Percentiles rank a stretch among this genome's conserved stretches.
Evolutionary conservation across 2,797 vertebrate genomes (phyloP).

Genomic region (Pangasius larnaudii): DNA sequence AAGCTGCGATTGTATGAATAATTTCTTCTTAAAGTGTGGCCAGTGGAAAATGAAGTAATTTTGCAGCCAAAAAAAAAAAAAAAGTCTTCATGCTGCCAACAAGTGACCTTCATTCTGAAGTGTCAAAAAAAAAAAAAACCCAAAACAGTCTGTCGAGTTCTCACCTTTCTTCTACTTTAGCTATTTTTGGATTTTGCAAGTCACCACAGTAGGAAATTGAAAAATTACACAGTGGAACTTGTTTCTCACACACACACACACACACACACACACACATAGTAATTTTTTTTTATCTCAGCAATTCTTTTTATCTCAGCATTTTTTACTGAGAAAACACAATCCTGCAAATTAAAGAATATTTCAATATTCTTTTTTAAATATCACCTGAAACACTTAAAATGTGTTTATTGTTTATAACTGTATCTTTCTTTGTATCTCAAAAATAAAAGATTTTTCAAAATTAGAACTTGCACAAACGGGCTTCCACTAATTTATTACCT

Average conservation of each 20-base stretch:
- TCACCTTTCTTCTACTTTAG: neutral
- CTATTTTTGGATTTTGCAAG: conserved; percentile 13
- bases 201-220: conserved; percentile 12
- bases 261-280: no score
- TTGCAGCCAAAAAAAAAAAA: neutral
- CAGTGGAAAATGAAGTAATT: neutral
- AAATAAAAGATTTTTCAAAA: neutral
- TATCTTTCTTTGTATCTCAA: neutral
- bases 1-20: neutral
- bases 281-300: no score
- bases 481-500: neutral
- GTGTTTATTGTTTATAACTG: neutral
- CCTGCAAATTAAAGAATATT: neutral
- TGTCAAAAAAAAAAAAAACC: neutral
- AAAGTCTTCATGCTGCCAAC: neutral
- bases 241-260: no score
- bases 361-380: neutral
- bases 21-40: neutral
- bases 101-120: neutral
- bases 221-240: neutral
- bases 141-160: neutral
- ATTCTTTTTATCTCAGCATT: no score
- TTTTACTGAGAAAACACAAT: no score
- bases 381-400: neutral
- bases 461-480: neutral